Conservation (phyloP, 2,113 vertebrate genomes). For the Archilochus colubris region DNA sequence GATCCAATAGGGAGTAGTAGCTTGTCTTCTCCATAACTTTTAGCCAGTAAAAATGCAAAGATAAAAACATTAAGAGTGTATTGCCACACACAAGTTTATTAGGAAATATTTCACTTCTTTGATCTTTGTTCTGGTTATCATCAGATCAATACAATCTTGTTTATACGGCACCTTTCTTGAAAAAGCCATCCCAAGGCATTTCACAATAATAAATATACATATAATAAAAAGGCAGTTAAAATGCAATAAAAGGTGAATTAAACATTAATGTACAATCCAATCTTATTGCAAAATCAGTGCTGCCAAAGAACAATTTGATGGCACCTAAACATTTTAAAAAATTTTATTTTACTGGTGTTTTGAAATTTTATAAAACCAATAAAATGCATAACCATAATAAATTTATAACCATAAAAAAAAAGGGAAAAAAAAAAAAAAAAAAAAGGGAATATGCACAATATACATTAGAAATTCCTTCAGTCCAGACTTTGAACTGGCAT, state of each 20-base stretch:
- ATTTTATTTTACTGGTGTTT: background rate
- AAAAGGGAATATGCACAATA: background rate
- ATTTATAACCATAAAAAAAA: background rate
- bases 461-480: background rate
- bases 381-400: background rate
- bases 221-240: constrained; percentile 61
- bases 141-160: constrained; percentile 52
- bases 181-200: constrained; percentile 33
- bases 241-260: constrained; percentile 45
- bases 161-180: constrained; percentile 39
- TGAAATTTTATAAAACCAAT: constrained; percentile 22
- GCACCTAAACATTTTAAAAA: background rate
- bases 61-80: constrained; percentile 11
- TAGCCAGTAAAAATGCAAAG: constrained; percentile 31
- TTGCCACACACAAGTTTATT: constrained; percentile 44
- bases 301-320: constrained; percentile 3
- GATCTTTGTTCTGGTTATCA: constrained; percentile 44
- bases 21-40: constrained; percentile 19
- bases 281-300: constrained; percentile 6
- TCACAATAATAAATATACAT: constrained; percentile 43
- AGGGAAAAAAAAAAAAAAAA: background rate
- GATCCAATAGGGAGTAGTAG: background rate
- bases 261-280: constrained; percentile 35
- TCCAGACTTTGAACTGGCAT: background rate
- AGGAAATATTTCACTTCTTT: constrained; percentile 54